Conservation (phyloP, 2,113 vertebrate species). For the Chaenocephalus aceratus region DNA sequence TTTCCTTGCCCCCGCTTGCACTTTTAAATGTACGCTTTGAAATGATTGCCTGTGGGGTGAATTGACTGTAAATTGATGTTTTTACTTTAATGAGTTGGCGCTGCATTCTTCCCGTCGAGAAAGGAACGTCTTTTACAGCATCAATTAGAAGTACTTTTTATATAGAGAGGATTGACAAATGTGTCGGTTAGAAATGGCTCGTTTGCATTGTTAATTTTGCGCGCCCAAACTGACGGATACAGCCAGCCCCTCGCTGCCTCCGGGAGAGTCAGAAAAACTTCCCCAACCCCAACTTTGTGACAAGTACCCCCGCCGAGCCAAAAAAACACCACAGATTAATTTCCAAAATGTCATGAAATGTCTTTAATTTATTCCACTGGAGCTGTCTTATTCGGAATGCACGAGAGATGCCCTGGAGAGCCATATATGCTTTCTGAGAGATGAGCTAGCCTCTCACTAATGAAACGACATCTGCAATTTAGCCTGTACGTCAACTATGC, state of each 20-base stretch:
- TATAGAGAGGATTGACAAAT: conserved; percentile 30
- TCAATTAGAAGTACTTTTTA: conserved; percentile 20
- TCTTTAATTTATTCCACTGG: conserved; percentile 70
- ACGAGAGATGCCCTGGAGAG: conserved; percentile 67
- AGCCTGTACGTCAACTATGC: conserved; percentile 52
- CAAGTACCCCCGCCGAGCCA: conserved; percentile 55
- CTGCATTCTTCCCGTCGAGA: conserved; percentile 27
- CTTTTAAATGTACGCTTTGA: conserved; percentile 43
- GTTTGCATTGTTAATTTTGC: conserved; percentile 60
- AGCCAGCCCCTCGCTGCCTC: conserved; percentile 50
- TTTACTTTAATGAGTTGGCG: conserved; percentile 49
- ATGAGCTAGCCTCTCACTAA: conserved; percentile 67
- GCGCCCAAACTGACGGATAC: conserved; percentile 42
- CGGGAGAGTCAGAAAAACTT: conserved; percentile 51
- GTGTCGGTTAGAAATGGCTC: conserved; percentile 35
- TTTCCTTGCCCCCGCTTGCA: conserved; percentile 31
- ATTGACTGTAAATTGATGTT: conserved; percentile 59
- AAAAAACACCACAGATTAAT: conserved; percentile 75
- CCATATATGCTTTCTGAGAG: conserved; percentile 67
- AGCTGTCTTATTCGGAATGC: conserved; percentile 75
- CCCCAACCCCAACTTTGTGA: conserved; percentile 36
- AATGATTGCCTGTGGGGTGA: conserved; percentile 52
- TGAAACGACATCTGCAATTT: conserved; percentile 78
- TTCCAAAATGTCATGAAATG: conserved; percentile 71
- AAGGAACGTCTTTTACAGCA: conserved; percentile 17